phyloP scores from a whole-genome alignment of 92 coral and sea anemone species.

The Anthopleura xanthogrammica region DNA sequence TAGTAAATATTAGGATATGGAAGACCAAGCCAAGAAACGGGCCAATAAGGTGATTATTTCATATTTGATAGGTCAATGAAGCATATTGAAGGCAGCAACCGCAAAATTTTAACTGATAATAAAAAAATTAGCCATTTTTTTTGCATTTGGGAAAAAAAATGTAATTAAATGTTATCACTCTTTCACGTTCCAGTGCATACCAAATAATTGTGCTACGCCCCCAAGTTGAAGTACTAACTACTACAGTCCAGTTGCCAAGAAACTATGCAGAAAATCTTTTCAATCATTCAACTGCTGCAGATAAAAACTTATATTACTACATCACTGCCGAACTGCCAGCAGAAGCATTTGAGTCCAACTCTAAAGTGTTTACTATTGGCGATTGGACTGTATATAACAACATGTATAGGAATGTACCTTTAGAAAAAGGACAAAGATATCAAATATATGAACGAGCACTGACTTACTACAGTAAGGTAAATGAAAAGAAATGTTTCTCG shows the following conservation, averaged over 20 bases:
- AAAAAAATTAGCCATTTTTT: too few relatives aligned
- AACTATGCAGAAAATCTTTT: background rate
- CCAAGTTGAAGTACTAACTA: background rate
- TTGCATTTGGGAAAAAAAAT: too few relatives aligned
- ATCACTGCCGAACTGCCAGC: slow-evolving; percentile 2
- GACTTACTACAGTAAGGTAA: background rate
- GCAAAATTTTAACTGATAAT: too few relatives aligned
- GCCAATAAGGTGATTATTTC: slow-evolving; percentile 4
- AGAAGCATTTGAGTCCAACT: background rate
- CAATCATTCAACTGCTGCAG: slow-evolving; percentile 1
- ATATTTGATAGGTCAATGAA: too few relatives aligned
- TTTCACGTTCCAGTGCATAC: background rate
- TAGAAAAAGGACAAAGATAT: slow-evolving; percentile 11
- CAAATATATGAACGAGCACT: slow-evolving; percentile 17
- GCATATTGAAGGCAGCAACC: too few relatives aligned
- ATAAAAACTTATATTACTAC: background rate
- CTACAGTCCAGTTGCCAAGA: background rate
- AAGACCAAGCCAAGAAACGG: slow-evolving; percentile 4
- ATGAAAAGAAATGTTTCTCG: background rate
- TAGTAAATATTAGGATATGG: slow-evolving; percentile 17
- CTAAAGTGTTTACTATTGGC: slow-evolving; percentile 15
- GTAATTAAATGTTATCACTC: too few relatives aligned
- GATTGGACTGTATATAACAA: slow-evolving; percentile 10
- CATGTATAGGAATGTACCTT: slow-evolving; percentile 7
- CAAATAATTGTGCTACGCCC: slow-evolving; percentile 10